These are phyloP conservation scores for Nysson spinosus DNA, from an alignment of 2,888 invertebrate genomes.

Conservation along the genomic window DNA sequence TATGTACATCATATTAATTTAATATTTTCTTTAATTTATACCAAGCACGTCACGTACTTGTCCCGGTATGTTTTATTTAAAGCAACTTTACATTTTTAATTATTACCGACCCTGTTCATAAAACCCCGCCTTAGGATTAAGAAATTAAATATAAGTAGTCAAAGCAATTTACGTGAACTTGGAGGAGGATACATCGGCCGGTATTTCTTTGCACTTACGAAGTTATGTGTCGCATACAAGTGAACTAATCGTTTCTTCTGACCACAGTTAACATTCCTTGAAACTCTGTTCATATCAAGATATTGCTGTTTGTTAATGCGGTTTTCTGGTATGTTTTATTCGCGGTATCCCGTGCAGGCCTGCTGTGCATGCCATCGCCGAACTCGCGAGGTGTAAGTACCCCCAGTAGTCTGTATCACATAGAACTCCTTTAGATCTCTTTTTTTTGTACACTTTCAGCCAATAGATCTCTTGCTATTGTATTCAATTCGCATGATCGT, in stretches of 20 bases:
- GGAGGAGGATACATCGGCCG: no score
- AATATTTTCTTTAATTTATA: neutral
- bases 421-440: conserved; percentile 43
- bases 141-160: no score
- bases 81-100: conserved; percentile 2
- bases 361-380: conserved; percentile 94
- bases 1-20: neutral
- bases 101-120: neutral
- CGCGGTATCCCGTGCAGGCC: conserved; percentile 80
- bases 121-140: no score
- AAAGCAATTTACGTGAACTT: no score
- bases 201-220: no score
- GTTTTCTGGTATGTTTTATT: conserved; percentile 72
- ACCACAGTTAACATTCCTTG: neutral
- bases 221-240: no score
- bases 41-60: conserved; percentile 1
- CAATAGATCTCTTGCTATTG: conserved; percentile 37
- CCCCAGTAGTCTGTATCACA: conserved; percentile 57
- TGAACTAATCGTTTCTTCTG: conserved; percentile 1
- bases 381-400: conserved; percentile 94
- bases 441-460: conserved; percentile 33
- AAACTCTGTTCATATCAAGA: conserved; percentile 3
- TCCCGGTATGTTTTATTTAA: neutral
- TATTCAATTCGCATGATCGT: conserved; percentile 41
- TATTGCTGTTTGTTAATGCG: conserved; percentile 55